These are phyloP conservation scores for Lepus townsendii DNA, from an alignment of 2,797 vertebrate genomes.

Conservation along the genomic window DNA sequence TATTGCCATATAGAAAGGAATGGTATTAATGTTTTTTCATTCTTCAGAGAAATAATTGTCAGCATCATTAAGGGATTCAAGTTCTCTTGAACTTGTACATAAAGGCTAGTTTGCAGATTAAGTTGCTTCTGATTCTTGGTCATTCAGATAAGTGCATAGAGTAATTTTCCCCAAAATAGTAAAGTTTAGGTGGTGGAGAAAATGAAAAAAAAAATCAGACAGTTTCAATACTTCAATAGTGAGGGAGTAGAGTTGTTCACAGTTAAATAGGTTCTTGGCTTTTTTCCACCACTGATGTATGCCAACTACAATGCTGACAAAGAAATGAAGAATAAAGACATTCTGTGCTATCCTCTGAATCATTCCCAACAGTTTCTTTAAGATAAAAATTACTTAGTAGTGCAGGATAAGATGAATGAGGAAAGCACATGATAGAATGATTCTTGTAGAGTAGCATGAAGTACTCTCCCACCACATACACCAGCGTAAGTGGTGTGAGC, in stretches of 20 bases:
- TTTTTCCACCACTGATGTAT: conserved; percentile 57
- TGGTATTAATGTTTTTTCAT: not conserved
- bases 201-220: not conserved
- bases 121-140: not conserved
- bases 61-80: too few relatives aligned
- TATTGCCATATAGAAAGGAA: not conserved
- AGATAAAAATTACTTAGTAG: conserved; percentile 69
- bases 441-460: not conserved
- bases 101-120: not conserved
- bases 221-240: conserved; percentile 45
- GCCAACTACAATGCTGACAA: conserved; percentile 54
- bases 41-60: not conserved
- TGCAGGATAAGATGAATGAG: conserved; percentile 20
- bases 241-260: conserved; percentile 61
- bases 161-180: not conserved
- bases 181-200: conserved; percentile 48
- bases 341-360: not conserved
- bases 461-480: accelerated
- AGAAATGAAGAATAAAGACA: conserved; percentile 43
- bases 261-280: conserved; percentile 59
- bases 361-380: conserved; percentile 44
- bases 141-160: conserved; percentile 36
- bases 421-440: conserved; percentile 21
- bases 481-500: not conserved
- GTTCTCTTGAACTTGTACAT: not conserved